Base-by-base conservation (phyloP, 2,888 invertebrate species). In the Anarsia innoxiella region DNA sequence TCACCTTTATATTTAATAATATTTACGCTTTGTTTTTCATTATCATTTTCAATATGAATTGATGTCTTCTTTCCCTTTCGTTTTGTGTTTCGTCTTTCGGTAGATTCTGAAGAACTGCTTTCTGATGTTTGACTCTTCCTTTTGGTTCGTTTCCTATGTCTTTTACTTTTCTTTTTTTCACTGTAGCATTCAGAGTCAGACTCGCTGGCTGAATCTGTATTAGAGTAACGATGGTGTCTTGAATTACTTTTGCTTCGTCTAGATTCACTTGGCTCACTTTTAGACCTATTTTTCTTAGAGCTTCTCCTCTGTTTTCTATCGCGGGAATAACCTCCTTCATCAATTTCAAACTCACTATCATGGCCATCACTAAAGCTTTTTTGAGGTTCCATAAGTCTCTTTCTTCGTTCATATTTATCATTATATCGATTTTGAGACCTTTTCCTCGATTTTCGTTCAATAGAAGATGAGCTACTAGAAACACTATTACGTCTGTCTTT, bases 281-380 rank as follows among this genome's bases (percentile, higher is more conserved):
- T 86, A 1, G 87, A 87, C 52, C 86, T 62, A 51, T 54, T 72
- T 53, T 82, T 83, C 48, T 68, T 77, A 27, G 67, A 56, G 42
- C 51, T 43, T 47, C 45, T 71, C 45, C 49, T 65, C 33, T 65
- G 49, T 46, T 63, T 76, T 36, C 53, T 62, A 25, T 69, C 69
- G 13, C 59, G 48, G 10, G 59, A 53, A 23, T 56, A 54, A 37
- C 63, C 55, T 49, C 63, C 66, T 26, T 54, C 51, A 40, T 61
- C 47, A 12, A 53, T 65, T 46, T 82, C 82, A 31, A 65, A 44
- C 48, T 85, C 85, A 40, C 66, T 80, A 37, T 86, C 86, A 41
- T 83, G 84, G 8, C 85, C 86, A 52, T 86, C 86, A 55, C 85
- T 86, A 52, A 85, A 86, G 56, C 85, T 86, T 55, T 74, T 83